Evolutionary conservation across 2,888 invertebrate genomes (phyloP).

Genomic region (Sesamia inferens): DNA sequence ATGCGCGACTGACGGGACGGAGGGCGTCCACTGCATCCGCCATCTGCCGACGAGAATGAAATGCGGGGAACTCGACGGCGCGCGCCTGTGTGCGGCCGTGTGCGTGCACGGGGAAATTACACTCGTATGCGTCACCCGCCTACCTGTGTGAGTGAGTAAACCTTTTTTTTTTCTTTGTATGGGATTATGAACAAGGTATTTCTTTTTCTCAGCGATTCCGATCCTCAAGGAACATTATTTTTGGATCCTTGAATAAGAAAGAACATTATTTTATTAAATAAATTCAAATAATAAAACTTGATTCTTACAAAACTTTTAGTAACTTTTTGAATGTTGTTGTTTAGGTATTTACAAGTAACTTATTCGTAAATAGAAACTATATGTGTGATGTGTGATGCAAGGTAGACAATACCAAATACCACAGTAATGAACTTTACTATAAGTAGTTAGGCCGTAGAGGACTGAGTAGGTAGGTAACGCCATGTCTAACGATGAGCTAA

Average conservation of each 20-base stretch:
- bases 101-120: constrained; percentile 75
- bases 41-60: constrained; percentile 90
- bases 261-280: constrained; percentile 61
- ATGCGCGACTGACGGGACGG: constrained; percentile 89
- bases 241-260: constrained; percentile 61
- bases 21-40: constrained; percentile 89
- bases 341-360: constrained; percentile 31
- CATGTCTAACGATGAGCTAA: too few species aligned
- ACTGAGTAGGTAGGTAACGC: constrained; percentile 7
- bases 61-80: constrained; percentile 84
- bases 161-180: constrained; percentile 83
- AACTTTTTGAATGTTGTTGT: constrained; percentile 42
- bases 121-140: constrained; percentile 75
- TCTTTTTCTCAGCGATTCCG: constrained; percentile 76
- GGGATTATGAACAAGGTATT: constrained; percentile 86
- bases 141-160: constrained; percentile 81
- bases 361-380: constrained; percentile 28
- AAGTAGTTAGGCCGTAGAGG: neutral
- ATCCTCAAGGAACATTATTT: constrained; percentile 70
- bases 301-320: constrained; percentile 50
- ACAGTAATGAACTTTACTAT: constrained; percentile 5
- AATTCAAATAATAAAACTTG: too few species aligned
- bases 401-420: constrained; percentile 5
- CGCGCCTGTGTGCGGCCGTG: constrained; percentile 74
- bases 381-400: constrained; percentile 17